These are phyloP conservation scores for Diachasmimorpha longicaudata DNA, from an alignment of 1,140 invertebrate species.

Conservation along the genomic window DNA sequence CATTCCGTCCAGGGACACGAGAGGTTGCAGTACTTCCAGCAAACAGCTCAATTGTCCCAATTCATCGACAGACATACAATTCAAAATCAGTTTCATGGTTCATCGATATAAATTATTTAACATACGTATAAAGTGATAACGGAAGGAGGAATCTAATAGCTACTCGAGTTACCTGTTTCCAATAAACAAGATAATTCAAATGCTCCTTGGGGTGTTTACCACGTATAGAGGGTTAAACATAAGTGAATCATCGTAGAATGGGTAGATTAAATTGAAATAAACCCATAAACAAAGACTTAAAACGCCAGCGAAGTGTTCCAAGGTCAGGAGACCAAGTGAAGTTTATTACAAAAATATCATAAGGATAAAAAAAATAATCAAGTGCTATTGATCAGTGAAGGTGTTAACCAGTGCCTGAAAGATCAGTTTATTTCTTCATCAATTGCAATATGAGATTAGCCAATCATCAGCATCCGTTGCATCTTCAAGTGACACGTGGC, in stretches of 20 bases:
- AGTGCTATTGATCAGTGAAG: neutral
- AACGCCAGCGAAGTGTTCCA: neutral
- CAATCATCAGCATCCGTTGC: conserved; percentile 54
- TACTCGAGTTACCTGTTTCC: conserved; percentile 28
- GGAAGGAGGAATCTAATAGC: neutral
- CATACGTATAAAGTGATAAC: no score
- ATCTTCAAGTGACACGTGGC: conserved; percentile 53
- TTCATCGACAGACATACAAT: neutral
- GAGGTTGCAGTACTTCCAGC: neutral
- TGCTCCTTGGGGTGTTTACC: neutral
- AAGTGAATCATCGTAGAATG: neutral
- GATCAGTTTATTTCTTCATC: neutral
- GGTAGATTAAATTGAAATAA: neutral
- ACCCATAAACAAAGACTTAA: neutral
- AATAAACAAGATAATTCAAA: neutral
- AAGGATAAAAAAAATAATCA: neutral
- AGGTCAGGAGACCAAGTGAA: conserved; percentile 11
- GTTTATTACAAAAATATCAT: neutral
- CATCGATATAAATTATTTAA: neutral
- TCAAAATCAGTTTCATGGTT: neutral
- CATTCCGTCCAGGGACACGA: neutral
- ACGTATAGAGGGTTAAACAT: neutral
- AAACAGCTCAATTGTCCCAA: neutral
- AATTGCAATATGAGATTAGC: conserved; percentile 58
- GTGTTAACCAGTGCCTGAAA: neutral